These are phyloP conservation scores for Agapornis canus DNA, from an alignment of 2,797 vertebrate species.

Conservation along the genomic window DNA sequence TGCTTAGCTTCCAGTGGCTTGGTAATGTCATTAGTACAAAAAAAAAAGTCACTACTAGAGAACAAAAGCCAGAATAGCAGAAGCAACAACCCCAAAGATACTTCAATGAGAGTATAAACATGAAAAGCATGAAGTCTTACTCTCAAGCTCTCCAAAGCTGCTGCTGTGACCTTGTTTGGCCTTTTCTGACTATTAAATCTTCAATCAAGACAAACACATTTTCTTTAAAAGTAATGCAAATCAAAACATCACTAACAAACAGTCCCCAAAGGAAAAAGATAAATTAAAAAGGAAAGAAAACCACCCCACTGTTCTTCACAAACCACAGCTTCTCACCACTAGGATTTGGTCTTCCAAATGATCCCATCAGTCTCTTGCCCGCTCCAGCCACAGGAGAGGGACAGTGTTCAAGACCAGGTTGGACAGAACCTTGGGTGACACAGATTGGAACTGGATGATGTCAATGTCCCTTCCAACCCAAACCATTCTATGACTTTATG, in stretches of 20 bases:
- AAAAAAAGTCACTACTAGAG: not conserved
- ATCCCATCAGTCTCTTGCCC: not conserved
- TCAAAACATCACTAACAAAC: not conserved
- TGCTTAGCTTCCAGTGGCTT: not conserved
- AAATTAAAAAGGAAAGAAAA: not conserved
- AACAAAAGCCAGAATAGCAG: not conserved
- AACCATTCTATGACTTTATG: not conserved
- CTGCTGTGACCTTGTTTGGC: not conserved
- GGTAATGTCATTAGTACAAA: not conserved
- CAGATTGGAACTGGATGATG: not conserved
- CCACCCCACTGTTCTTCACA: not conserved
- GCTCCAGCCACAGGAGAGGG: not conserved
- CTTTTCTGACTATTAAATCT: not conserved
- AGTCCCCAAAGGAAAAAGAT: not conserved
- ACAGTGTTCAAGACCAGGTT: not conserved
- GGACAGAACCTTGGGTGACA: not conserved
- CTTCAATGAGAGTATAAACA: not conserved
- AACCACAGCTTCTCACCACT: slow-evolving; percentile 7
- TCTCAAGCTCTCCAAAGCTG: not conserved
- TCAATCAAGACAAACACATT: not conserved
- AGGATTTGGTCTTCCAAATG: not conserved
- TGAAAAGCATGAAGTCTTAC: not conserved
- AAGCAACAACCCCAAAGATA: not conserved
- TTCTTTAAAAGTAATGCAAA: not conserved
- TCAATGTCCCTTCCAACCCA: not conserved